Conservation (phyloP, 2,888 invertebrate genomes). For the Tetranychus piercei region DNA sequence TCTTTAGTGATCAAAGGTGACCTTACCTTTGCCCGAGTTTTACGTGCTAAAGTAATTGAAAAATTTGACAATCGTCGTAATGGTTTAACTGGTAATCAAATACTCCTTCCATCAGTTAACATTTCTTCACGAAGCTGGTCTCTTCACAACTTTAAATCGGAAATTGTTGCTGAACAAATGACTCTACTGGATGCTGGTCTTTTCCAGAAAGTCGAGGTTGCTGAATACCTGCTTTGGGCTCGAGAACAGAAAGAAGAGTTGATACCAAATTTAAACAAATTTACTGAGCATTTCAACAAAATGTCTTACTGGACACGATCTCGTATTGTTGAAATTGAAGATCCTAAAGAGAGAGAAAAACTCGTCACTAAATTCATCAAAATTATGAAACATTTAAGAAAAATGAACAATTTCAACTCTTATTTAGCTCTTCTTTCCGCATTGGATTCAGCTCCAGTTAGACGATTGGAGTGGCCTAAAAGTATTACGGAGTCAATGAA, state of each 20-base stretch:
- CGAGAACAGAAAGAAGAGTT: slow-evolving; percentile 91
- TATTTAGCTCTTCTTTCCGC: slow-evolving; percentile 90
- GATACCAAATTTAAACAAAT: slow-evolving; percentile 84
- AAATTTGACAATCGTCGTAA: slow-evolving; percentile 47
- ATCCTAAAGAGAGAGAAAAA: slow-evolving; percentile 84
- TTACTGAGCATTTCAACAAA: slow-evolving; percentile 98
- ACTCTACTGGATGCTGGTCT: slow-evolving; percentile 83
- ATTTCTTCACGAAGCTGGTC: slow-evolving; percentile 36
- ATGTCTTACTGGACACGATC: slow-evolving; percentile 97
- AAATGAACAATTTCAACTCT: slow-evolving; percentile 96
- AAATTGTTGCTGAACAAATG: slow-evolving; percentile 94
- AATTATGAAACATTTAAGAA: slow-evolving; percentile 90
- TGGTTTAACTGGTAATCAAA: slow-evolving; percentile 33
- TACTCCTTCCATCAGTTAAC: slow-evolving; percentile 38
- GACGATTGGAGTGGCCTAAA: slow-evolving; percentile 79
- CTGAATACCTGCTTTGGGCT: slow-evolving; percentile 91
- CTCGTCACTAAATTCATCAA: slow-evolving; percentile 88
- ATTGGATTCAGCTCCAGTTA: slow-evolving; percentile 80
- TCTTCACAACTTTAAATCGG: slow-evolving; percentile 54
- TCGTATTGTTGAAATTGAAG: slow-evolving; percentile 68
- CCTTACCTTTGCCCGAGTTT: slow-evolving; percentile 67
- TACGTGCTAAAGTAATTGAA: slow-evolving; percentile 73
- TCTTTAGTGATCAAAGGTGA: slow-evolving; percentile 79
- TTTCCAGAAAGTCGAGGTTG: slow-evolving; percentile 83
- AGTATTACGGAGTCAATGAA: slow-evolving; percentile 66